Base-by-base conservation (phyloP, 2,888 invertebrate species). In the Zonitis immaculata region DNA sequence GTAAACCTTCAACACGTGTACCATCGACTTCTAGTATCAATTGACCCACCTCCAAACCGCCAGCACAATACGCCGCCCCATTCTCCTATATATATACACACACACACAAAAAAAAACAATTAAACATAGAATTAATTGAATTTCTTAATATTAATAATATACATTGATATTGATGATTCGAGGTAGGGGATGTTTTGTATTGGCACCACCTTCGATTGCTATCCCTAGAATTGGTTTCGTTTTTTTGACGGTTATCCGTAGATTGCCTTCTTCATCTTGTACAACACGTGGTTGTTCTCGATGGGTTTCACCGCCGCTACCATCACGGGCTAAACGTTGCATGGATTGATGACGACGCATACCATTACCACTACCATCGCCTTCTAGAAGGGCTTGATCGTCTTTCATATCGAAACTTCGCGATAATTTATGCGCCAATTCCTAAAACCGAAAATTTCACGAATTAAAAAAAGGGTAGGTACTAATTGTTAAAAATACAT, bases 81-180 rank as follows among this genome's bases (percentile, higher is more conserved):
- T 92, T 91, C 78, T 94, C 93, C 95, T 95, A 76, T 12, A 79
- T 73, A 56, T 54, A 51, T n/a, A n/a, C n/a, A n/a, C n/a, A n/a
- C n/a, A n/a, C n/a, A n/a, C n/a, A n/a, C n/a, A n/a, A n/a, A n/a
- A n/a, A n/a, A n/a, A n/a, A n/a, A n/a, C 22, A 22, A 22, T 22
- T 5, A 22, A 22, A 5, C 22, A 22, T 22, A 22, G 3, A 22
- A 22, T 22, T 22, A 22, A 22, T 22, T 5, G 22, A 22, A 5
- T n/a, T n/a, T n/a, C n/a, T n/a, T n/a, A n/a, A n/a, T n/a, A n/a
- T n/a, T n/a, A n/a, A n/a, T n/a, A n/a, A n/a, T n/a, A n/a, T n/a
- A 95, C 96, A 78, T 95, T 95, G 73, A 97, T 95, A 77, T 94
- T 95, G 71, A 96, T 95, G 71, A 97, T 95, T 73, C 95, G 84